A percentile compares a stretch with the other conserved stretches of the same genome.
Conservation (phyloP, 2,888 invertebrate species). For the Pollenia angustigena region DNA sequence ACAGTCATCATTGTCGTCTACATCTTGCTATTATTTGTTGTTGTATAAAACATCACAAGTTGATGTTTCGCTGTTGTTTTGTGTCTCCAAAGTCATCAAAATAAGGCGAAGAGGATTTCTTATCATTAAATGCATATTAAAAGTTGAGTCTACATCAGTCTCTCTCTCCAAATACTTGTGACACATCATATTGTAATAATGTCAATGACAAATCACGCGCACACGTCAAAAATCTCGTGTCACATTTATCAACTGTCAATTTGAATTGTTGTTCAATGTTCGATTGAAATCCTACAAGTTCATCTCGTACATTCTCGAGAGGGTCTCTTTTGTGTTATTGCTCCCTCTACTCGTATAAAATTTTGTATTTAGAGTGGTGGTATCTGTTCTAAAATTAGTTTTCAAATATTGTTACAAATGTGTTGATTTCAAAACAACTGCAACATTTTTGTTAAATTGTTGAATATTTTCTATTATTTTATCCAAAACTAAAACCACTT, state of each 20-base stretch:
- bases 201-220: conserved; percentile 83
- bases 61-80: conserved; percentile 38
- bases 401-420: conserved; percentile 82
- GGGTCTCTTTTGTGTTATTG: conserved; percentile 39
- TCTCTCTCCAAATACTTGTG: conserved; percentile 39
- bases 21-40: conserved; percentile 39
- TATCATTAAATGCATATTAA: conserved; percentile 43
- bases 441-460: conserved; percentile 66
- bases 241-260: conserved; percentile 82
- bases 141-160: conserved; percentile 7
- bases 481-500: conserved; percentile 67
- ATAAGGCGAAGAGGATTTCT: conserved; percentile 44
- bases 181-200: conserved; percentile 78
- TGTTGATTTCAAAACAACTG: conserved; percentile 82
- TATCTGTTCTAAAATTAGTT: conserved; percentile 81
- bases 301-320: conserved; percentile 45
- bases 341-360: conserved; percentile 1
- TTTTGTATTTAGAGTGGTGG: neutral
- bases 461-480: conserved; percentile 60
- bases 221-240: conserved; percentile 82
- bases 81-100: conserved; percentile 53
- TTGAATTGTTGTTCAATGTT: conserved; percentile 69
- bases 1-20: conserved; percentile 41
- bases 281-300: conserved; percentile 71
- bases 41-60: conserved; percentile 38